These are phyloP conservation scores for Cephus rjabovi DNA, from an alignment of 2,888 invertebrate genomes.

Conservation along the genomic window DNA sequence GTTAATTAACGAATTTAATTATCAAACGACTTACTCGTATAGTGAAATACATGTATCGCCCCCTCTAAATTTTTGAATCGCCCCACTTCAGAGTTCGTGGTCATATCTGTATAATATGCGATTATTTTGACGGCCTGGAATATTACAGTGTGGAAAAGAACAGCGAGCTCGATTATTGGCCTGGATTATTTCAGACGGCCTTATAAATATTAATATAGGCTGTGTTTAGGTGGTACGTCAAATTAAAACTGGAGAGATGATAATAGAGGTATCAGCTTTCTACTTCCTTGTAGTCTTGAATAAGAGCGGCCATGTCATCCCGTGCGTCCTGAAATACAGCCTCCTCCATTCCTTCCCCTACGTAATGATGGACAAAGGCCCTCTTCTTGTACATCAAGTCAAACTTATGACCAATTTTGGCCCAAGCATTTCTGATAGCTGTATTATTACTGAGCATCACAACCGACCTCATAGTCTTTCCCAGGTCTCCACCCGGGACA, in stretches of 20 bases:
- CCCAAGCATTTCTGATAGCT: slow-evolving; percentile 85
- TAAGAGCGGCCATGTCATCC: slow-evolving; percentile 73
- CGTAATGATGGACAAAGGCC: slow-evolving; percentile 91
- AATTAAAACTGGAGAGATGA: not conserved
- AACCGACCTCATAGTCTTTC: slow-evolving; percentile 80
- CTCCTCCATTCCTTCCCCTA: slow-evolving; percentile 81
- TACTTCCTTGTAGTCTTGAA: slow-evolving; percentile 77
- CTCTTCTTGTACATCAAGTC: slow-evolving; percentile 84
- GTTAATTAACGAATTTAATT: not conserved
- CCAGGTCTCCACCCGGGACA: slow-evolving; percentile 81
- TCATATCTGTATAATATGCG: not conserved
- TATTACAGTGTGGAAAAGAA: not conserved
- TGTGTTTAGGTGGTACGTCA: not conserved
- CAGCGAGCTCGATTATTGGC: not conserved
- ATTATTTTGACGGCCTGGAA: not conserved
- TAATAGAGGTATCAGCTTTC: slow-evolving; percentile 59
- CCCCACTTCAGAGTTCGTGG: not conserved
- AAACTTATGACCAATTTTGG: slow-evolving; percentile 81
- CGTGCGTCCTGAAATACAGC: slow-evolving; percentile 74
- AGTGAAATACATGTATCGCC: no score
- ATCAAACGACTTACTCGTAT: not conserved
- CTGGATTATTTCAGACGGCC: not conserved
- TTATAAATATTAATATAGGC: not conserved
- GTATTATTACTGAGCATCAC: slow-evolving; percentile 89
- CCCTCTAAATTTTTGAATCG: not conserved